phyloP scores from a whole-genome alignment of 1,140 invertebrate species.

The Ceratina calcarata region DNA sequence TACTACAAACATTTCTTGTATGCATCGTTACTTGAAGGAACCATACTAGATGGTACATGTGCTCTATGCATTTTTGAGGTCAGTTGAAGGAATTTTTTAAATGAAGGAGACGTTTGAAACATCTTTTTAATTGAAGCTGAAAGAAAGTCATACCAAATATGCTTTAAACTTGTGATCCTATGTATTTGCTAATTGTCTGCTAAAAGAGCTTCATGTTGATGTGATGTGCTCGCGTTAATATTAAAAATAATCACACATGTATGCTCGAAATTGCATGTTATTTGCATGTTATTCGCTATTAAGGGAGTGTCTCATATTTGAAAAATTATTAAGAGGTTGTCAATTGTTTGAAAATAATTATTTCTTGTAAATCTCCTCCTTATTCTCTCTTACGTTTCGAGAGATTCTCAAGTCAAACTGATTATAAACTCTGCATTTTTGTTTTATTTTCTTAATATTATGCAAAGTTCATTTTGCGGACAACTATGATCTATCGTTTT shows the following conservation, averaged over 20 bases:
- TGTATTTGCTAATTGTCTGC: no score
- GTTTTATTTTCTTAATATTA: not conserved
- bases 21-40: slow-evolving; percentile 13
- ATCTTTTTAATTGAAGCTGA: no score
- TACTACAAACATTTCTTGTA: slow-evolving; percentile 61
- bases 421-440: not conserved
- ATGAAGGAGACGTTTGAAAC: no score
- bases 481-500: not conserved
- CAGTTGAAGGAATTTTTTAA: not conserved
- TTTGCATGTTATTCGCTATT: not conserved
- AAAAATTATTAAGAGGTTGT: not conserved
- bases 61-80: slow-evolving; percentile 17
- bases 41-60: slow-evolving; percentile 11
- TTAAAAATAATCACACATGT: no score
- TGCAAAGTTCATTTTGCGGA: not conserved
- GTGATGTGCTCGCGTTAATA: no score
- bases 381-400: not conserved
- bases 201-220: no score
- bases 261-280: no score
- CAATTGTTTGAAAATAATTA: no score
- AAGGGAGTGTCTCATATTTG: not conserved
- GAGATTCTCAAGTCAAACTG: not conserved
- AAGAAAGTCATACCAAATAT: no score
- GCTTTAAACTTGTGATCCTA: no score
- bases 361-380: not conserved